Percentiles rank a stretch among this genome's conserved stretches.
Evolutionary conservation across 1,140 invertebrate species (phyloP).

Genomic region (Watersipora subatra): DNA sequence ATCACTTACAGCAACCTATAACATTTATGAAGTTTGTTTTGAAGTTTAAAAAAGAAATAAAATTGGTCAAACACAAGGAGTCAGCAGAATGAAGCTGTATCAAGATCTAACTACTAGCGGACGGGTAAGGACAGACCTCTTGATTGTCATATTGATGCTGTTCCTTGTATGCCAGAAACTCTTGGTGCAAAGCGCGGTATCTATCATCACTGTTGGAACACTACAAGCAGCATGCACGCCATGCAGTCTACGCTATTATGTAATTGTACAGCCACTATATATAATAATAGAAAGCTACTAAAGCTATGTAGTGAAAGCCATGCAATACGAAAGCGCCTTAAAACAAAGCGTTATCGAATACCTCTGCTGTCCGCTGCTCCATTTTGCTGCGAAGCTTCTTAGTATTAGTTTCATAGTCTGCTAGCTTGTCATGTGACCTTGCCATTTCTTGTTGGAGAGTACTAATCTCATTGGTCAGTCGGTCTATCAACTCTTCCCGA

Average conservation of each 20-base stretch:
- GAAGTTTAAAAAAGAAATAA: too few relatives aligned
- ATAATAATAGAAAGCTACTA: too few relatives aligned
- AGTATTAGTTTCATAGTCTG: not conserved
- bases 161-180: conserved; percentile 25
- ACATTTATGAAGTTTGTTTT: too few relatives aligned
- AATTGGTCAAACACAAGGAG: too few relatives aligned
- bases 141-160: conserved; percentile 28
- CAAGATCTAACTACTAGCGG: too few relatives aligned
- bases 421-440: conserved; percentile 21
- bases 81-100: too few relatives aligned
- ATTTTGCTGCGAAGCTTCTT: not conserved
- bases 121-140: conserved; percentile 27
- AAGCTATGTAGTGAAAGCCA: too few relatives aligned
- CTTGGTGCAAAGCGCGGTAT: conserved; percentile 22
- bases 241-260: not conserved
- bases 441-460: conserved; percentile 28
- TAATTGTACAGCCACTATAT: too few relatives aligned
- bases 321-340: too few relatives aligned
- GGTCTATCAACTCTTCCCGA: conserved; percentile 33
- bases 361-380: not conserved
- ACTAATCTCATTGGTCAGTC: conserved; percentile 32
- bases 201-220: conserved; percentile 22
- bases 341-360: not conserved
- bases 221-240: not conserved
- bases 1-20: too few relatives aligned